Conservation (phyloP, 2,888 invertebrate species). For the Callinectes sapidus region DNA sequence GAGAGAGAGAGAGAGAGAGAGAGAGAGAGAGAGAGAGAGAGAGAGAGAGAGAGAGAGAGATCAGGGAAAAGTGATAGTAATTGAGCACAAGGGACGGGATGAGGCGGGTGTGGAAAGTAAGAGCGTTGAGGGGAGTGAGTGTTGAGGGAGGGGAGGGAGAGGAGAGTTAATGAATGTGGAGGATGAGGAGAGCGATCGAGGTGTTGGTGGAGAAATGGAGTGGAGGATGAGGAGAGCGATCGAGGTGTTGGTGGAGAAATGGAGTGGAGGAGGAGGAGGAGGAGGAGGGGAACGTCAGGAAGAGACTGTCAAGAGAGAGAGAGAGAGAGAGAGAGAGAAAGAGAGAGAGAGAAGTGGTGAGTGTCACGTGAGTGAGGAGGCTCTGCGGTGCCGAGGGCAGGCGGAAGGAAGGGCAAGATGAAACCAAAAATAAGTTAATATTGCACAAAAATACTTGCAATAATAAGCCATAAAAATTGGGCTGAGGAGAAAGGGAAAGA, state of each 20-base stretch:
- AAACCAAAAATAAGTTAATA: not conserved
- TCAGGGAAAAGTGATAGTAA: not conserved
- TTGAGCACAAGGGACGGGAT: not conserved
- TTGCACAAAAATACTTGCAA: not conserved
- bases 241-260: no score
- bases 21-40: no score
- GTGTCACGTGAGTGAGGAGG: no score
- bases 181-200: not conserved
- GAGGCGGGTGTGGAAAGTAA: no score
- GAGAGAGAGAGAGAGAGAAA: no score
- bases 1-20: not conserved
- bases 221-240: no score
- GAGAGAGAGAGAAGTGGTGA: no score
- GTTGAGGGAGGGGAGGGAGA: no score
- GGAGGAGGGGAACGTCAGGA: no score
- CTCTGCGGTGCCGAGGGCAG: no score
- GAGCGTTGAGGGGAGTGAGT: not conserved
- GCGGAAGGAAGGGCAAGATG: not conserved
- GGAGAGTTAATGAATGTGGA: not conserved
- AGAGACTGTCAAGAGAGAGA: no score
- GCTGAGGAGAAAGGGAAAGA: not conserved
- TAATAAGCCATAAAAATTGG: not conserved
- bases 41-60: no score
- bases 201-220: not conserved
- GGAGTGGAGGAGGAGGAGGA: not conserved